Base-by-base conservation (phyloP, 1,140 invertebrate species). In the Leptinotarsa undecemlineata region DNA sequence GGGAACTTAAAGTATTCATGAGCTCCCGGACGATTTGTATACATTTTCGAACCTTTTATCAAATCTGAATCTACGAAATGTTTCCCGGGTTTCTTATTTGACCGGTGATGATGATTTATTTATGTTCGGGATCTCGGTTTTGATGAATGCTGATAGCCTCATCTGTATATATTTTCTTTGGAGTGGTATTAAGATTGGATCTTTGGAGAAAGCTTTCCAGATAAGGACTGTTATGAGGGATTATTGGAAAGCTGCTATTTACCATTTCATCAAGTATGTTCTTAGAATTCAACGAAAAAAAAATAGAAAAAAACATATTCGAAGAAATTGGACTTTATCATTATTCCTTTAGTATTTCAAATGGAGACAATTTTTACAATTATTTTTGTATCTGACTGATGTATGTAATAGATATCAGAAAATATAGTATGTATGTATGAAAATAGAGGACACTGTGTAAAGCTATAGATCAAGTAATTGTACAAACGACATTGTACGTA, bases 11-110 rank as follows among this genome's bases (percentile, higher is more conserved):
- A 68, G 69, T 74, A 74, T 74, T 74, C 73, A 74, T 74, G 73
- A 74, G 73, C 66, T 74, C 69, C 73, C 67, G 21, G 69, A 63
- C 73, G 73, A 69, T 69, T 69, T 74, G 67, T 74, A 74, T 74
- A 74, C 73, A 74, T 74, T 69, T 74, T 74, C 66, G 67, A 67
- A n/a, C 57, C 69, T 67, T 74, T 74, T 74, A 74, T 74, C 73
- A 57, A 51, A 74, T 74, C 73, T 26, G 62, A 68, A 74, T 74
- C 48, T 74, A 64, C 62, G 66, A 74, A 69, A 61, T 64, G 51
- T 57, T 57, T 57, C n/a, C 6, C 8, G 64, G 67, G 47, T 67
- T 64, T 74, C 42, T 67, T 26, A 67, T 67, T 67, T 67, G 64
- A 67, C 64, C 64, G 17, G 19, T 33, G 64, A 26, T 67, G 26